A percentile compares a stretch with the other conserved stretches of the same genome.
phyloP scores from a whole-genome alignment of 1,140 invertebrate species.

The Tribolium madens region DNA sequence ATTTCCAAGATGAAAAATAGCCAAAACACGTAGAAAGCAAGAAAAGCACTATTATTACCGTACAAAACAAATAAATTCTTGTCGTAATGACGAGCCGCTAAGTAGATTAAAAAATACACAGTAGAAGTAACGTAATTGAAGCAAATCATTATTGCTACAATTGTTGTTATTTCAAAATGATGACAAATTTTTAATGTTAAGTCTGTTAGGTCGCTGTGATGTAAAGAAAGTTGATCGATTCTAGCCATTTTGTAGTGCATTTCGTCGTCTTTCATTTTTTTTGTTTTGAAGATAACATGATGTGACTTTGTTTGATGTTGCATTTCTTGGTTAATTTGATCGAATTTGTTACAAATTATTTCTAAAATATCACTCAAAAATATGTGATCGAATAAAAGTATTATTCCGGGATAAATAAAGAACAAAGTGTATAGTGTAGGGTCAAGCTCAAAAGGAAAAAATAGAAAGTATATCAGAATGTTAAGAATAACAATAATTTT shows the following conservation, averaged over 20 bases:
- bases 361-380: not conserved
- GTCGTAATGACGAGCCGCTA: not conserved
- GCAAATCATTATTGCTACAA: not conserved
- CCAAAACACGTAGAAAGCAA: not conserved
- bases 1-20: not conserved
- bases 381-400: not conserved
- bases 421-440: not conserved
- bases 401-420: not conserved
- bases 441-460: not conserved
- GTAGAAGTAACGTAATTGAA: not conserved
- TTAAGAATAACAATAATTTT: too few relatives aligned
- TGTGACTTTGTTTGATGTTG: not conserved
- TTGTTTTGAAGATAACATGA: not conserved
- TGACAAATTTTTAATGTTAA: not conserved
- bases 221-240: not conserved
- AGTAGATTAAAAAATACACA: not conserved
- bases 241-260: not conserved
- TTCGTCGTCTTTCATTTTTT: not conserved
- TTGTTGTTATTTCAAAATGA: not conserved
- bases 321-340: not conserved
- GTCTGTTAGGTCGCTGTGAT: not conserved
- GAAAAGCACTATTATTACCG: not conserved
- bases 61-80: not conserved
- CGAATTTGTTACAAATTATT: not conserved
- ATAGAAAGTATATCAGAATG: not conserved